A percentile compares a stretch with the other conserved stretches of the same genome.
Conservation (phyloP, 1,140 invertebrate genomes). For the Prorops nasuta region DNA sequence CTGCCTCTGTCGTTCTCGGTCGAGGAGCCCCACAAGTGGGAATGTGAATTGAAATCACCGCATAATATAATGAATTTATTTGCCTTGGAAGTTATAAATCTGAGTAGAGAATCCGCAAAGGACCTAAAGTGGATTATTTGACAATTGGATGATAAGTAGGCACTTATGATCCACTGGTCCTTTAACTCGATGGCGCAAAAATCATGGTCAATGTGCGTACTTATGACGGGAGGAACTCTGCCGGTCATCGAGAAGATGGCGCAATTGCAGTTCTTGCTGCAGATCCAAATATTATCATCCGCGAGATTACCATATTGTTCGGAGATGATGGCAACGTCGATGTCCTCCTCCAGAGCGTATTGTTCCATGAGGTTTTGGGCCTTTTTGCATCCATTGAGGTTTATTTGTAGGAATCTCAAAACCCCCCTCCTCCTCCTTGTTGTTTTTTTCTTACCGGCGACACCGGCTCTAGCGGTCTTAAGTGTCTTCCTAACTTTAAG, state of each 20-base stretch:
- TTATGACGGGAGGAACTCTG: neutral
- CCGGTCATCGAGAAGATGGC: neutral
- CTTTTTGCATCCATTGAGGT: neutral
- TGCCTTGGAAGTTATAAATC: too few species aligned
- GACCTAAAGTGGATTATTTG: neutral
- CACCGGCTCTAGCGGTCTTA: too few species aligned
- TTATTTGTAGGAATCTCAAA: slow-evolving; percentile 1
- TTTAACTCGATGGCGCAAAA: neutral
- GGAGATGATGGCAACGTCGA: neutral
- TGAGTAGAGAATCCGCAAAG: neutral
- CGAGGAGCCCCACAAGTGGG: neutral
- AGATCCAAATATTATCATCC: neutral
- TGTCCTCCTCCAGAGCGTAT: neutral
- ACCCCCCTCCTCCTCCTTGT: too few species aligned
- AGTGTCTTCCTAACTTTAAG: too few species aligned
- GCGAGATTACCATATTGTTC: neutral
- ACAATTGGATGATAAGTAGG: neutral
- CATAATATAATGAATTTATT: neutral
- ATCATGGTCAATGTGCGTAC: neutral
- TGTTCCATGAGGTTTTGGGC: neutral
- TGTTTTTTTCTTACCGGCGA: too few species aligned
- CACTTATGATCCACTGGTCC: neutral
- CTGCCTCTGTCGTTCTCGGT: neutral
- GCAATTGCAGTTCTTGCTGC: neutral
- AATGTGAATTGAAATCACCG: neutral